Conservation (phyloP, 92 coral and sea anemone genomes). For the Palythoa heliodiscus region DNA sequence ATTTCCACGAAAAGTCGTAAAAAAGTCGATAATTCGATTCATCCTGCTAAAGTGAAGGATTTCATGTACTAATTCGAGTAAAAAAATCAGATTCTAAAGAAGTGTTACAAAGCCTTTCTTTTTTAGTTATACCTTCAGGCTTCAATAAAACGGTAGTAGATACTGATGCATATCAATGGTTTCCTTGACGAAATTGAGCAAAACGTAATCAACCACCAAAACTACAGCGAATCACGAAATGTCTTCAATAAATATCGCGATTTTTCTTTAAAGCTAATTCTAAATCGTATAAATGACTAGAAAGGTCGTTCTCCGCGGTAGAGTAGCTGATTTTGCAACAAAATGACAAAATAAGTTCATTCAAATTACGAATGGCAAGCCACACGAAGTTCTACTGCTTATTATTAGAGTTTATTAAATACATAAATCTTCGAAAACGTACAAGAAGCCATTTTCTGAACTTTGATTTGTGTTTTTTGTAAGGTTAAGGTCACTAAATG, state of each 20-base stretch:
- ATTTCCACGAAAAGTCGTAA: not conserved
- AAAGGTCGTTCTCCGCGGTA: not conserved
- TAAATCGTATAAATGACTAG: not conserved
- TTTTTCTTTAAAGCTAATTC: not conserved
- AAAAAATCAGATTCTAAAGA: not conserved
- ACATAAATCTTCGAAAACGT: not conserved
- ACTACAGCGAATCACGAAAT: not conserved
- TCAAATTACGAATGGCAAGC: not conserved
- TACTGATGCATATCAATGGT: slow-evolving; percentile 28
- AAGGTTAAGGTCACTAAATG: not conserved
- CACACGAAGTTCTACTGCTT: not conserved
- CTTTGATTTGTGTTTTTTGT: not conserved
- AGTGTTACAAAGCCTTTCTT: not conserved
- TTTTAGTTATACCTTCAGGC: not conserved
- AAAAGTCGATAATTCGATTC: not conserved
- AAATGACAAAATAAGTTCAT: not conserved
- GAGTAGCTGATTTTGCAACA: not conserved
- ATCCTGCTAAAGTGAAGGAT: not conserved
- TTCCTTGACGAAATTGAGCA: slow-evolving; percentile 20
- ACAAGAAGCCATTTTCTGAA: not conserved
- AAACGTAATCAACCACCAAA: not conserved
- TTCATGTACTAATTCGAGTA: not conserved
- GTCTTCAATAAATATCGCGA: not conserved
- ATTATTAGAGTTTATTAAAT: not conserved
- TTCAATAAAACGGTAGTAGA: not conserved